Evolutionary conservation across 2,797 vertebrate species (phyloP), one percentile per base, ranked within the genome.

Genomic region (Cossypha heuglini): DNA sequence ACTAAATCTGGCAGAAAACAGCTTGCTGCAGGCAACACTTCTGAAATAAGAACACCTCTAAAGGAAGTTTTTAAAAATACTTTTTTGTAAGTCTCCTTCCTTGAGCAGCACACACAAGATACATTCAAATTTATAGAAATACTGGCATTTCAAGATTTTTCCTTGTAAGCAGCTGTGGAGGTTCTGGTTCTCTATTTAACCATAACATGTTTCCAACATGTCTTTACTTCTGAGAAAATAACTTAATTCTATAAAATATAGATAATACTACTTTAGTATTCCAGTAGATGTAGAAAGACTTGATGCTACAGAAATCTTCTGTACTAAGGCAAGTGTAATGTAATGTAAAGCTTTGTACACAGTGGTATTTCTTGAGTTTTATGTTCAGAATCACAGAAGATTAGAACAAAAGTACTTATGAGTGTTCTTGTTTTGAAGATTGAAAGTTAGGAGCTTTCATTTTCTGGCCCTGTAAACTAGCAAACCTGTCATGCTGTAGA

Each of bases 1-100:
- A 76, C 55, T 73, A 71, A 77, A 82, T 88, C 52, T 91, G 81
- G 68, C 81, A 82, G 77, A 67, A 87, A 48, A 82, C 89, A 85
- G 67, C 77, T 91, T 96, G 91, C 72, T 85, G 38, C 87, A 83
- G 89, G 81, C 63, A 93, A 22, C n/a, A 9, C 17, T 90, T 92
- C 38, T 57, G 72, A 88, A 88, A 67, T 52, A 66, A 61, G 51
- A 82, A 49, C 26, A 87, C 48, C 24, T 87, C 55, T 84, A 7
- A 46, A 67, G 42, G 69, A 90, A 74, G 40, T 45, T 85, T 89
- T 82, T 52, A 68, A 80, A 95, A 93, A 79, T 81, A 84, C 16
- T 45, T 85, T 86, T 31, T 16, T 68, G 28, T 69, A 42, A 55
- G 73, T 77, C 33, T 75, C 69, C 24, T 93, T 86, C 42, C 51